Evolutionary conservation across 2,113 vertebrate species (phyloP).

Genomic region (Oceanodroma tethys): DNA sequence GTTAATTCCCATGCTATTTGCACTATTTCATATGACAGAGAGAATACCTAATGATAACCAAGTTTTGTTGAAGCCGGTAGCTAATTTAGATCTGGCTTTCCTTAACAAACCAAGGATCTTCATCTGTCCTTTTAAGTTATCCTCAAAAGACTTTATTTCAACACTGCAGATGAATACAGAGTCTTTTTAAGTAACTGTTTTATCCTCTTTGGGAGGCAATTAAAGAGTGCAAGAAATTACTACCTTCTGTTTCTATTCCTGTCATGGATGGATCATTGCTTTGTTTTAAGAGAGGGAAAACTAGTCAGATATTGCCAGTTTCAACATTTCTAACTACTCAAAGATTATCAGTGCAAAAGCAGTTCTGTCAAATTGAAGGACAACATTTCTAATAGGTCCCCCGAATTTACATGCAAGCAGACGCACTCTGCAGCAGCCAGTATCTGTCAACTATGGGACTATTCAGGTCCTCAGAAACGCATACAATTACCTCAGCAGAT

Average conservation of each 20-base stretch:
- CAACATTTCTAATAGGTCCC: not conserved
- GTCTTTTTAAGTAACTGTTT: conserved; percentile 43
- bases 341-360: not conserved
- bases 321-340: not conserved
- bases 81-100: conserved; percentile 48
- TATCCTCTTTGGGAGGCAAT: conserved; percentile 65
- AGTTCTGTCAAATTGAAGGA: not conserved
- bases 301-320: not conserved
- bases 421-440: not conserved
- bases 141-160: conserved; percentile 57
- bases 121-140: conserved; percentile 64
- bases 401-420: not conserved
- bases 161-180: not conserved
- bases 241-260: conserved; percentile 56
- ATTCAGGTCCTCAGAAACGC: not conserved
- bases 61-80: conserved; percentile 8
- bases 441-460: not conserved
- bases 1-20: not conserved
- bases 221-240: conserved; percentile 56
- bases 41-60: conserved; percentile 43
- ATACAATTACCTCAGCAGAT: not conserved
- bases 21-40: not conserved
- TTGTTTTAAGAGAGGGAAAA: not conserved
- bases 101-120: conserved; percentile 40
- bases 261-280: conserved; percentile 36